Evolutionary conservation across 2,797 vertebrate genomes (phyloP), one percentile per base, ranked within the genome.

Genomic region (Pelobates cultripes): DNA sequence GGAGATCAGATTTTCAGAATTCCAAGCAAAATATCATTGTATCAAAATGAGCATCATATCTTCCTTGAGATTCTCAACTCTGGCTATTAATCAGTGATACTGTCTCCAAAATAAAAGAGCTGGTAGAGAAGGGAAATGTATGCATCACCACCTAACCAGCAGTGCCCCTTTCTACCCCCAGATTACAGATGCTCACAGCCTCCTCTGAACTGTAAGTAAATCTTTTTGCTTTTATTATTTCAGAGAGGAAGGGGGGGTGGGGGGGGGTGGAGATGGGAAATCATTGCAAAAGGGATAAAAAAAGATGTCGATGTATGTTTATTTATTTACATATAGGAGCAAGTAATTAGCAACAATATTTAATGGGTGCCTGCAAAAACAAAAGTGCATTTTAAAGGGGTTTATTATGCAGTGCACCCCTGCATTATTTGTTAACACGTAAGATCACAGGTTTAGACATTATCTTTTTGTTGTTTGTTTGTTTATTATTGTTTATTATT

Each of bases 121-220:
- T 40, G 42, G 55, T 51, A 44, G 42, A 57, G 40, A 40, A 43
- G 57, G 9, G 55, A 28, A 28, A 63, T 44, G 15, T 17, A 73
- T 63, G 55, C 55, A 64, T 76, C 63, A 10, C 4, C 45, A 28
- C 15, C 7, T 28, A 73, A 43, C 60, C 74, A 70, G 43, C 47
- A 64, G 73, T 44, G 14, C 72, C 44, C 10, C 47, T 51, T 51
- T 13, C 3, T 41, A n/a, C 28, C 63, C 69, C 43, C 4, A 57
- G 47, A 42, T n/a, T 15, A 14, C 66, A 57, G 77, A 51, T 70
- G 71, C 41, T 75, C 41, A 72, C 64, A 71, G 60, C 43, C 77
- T 45, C 61, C 55, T 51, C 10, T 74, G 66, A 75, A 70, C 72
- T 75, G 82, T 84, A 69, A 84, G 82, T 84, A 84, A 47, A 57